These are phyloP conservation scores for Drepana falcataria DNA, from an alignment of 2,888 invertebrate genomes.

Conservation along the genomic window DNA sequence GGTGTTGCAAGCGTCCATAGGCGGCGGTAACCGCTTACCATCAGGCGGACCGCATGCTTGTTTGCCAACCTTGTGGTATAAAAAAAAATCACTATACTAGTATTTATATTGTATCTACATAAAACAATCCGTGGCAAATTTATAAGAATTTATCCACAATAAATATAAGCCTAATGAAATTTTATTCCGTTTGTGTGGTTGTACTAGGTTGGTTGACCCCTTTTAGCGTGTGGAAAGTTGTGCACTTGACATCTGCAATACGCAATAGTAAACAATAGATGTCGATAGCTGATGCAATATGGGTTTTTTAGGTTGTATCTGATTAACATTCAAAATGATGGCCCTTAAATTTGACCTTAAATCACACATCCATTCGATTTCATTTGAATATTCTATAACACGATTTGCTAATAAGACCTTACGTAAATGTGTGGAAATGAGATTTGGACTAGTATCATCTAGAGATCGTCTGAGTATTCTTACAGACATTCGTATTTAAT, in stretches of 20 bases:
- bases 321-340: conserved; percentile 16
- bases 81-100: too few relatives aligned
- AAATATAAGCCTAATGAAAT: too few relatives aligned
- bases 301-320: conserved; percentile 17
- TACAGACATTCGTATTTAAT: background rate
- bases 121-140: too few relatives aligned
- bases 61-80: too few relatives aligned
- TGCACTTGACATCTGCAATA: background rate
- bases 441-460: background rate
- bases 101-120: too few relatives aligned
- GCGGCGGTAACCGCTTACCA: too few relatives aligned
- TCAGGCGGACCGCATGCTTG: too few relatives aligned
- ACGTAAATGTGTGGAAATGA: background rate
- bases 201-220: too few relatives aligned
- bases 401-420: background rate
- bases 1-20: too few relatives aligned
- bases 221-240: too few relatives aligned
- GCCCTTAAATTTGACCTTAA: conserved; percentile 14
- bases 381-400: background rate
- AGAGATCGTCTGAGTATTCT: background rate
- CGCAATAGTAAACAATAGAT: background rate
- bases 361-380: background rate
- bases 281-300: conserved; percentile 30
- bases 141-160: too few relatives aligned
- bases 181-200: too few relatives aligned